Evolutionary conservation across 2,113 vertebrate genomes (phyloP).

Genomic region (Ptilonorhynchus violaceus): DNA sequence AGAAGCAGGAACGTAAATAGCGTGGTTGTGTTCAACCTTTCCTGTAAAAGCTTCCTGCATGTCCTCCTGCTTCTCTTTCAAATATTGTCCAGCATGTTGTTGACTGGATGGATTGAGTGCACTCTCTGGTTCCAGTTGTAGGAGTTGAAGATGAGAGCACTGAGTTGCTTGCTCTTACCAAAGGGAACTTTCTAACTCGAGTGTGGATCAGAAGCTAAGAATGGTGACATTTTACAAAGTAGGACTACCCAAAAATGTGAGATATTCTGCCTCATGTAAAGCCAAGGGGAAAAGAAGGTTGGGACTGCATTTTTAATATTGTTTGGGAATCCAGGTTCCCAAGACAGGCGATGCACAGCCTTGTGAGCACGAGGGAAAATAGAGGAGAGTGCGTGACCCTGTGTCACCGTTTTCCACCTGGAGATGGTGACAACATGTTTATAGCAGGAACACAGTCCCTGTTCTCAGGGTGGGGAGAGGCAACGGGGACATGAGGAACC

Average conservation of each 20-base stretch:
- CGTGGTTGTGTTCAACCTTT: neutral
- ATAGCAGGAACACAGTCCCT: neutral
- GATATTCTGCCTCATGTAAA: neutral
- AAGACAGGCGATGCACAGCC: neutral
- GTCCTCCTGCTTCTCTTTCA: neutral
- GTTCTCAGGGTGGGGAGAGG: neutral
- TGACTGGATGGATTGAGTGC: neutral
- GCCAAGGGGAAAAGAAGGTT: neutral
- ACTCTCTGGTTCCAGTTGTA: neutral
- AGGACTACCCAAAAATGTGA: neutral
- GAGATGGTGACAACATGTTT: neutral
- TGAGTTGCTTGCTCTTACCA: rapidly evolving
- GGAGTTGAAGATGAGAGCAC: neutral
- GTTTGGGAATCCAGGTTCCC: conserved; percentile 41
- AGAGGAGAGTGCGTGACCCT: neutral
- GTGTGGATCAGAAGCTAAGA: neutral
- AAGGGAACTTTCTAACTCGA: neutral
- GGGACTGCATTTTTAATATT: conserved; percentile 44
- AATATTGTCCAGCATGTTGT: neutral
- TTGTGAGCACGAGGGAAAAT: neutral
- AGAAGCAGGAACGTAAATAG: neutral
- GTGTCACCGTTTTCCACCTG: neutral
- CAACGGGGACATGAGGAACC: neutral
- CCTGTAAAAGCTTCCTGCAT: neutral
- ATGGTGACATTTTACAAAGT: neutral